These are phyloP conservation scores for Ernsta delagoae DNA, from an alignment of 2,888 invertebrate species.

Conservation along the genomic window DNA sequence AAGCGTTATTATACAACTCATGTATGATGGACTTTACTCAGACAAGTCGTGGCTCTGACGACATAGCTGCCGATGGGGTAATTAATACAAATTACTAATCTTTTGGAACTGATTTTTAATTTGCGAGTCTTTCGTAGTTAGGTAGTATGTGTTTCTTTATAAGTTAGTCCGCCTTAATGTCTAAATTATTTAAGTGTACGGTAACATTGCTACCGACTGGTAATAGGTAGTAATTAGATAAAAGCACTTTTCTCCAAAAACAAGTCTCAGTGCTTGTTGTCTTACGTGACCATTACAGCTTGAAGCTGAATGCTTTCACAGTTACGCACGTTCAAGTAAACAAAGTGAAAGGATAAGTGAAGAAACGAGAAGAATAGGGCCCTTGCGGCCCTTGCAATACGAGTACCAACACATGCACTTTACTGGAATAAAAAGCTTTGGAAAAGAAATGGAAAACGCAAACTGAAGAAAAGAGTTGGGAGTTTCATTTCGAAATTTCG, in stretches of 20 bases:
- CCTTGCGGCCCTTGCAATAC: conserved; percentile 22
- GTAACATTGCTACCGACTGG: too few species aligned
- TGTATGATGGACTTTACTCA: conserved; percentile 87
- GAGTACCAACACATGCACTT: conserved; percentile 22
- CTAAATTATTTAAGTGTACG: too few species aligned
- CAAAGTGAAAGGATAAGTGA: conserved; percentile 37
- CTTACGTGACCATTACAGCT: conserved; percentile 21
- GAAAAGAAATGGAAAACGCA: neutral
- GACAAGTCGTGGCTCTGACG: conserved; percentile 50
- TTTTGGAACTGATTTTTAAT: too few species aligned
- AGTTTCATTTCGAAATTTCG: too few species aligned
- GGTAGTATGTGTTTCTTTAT: too few species aligned
- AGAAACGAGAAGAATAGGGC: conserved; percentile 26
- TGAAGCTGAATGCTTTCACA: conserved; percentile 26
- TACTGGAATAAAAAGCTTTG: conserved; percentile 10
- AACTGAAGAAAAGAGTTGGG: too few species aligned
- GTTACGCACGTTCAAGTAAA: conserved; percentile 36
- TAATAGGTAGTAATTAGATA: neutral
- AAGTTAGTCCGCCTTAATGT: too few species aligned
- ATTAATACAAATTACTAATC: too few species aligned
- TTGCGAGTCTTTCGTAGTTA: too few species aligned
- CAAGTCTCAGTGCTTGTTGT: neutral
- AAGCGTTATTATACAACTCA: conserved; percentile 84
- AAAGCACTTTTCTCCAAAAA: neutral
- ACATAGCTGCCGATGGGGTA: conserved; percentile 56